phyloP scores from a whole-genome alignment of 2,888 invertebrate species.

The Baronia brevicornis region DNA sequence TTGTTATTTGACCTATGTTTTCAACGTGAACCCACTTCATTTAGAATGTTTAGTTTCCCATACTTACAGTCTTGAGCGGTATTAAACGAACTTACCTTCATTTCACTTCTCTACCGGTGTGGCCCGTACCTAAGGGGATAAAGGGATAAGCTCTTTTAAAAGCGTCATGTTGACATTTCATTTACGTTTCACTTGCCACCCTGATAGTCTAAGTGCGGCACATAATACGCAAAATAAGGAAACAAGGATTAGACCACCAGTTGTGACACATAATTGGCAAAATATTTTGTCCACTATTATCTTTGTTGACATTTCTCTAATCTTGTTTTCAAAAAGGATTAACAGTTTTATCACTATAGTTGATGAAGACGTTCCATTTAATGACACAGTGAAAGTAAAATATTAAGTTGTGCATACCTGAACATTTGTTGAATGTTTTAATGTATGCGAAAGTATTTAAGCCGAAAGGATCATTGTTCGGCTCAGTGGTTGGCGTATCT shows the following conservation, averaged over 20 bases:
- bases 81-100: too few species aligned
- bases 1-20: too few species aligned
- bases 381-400: constrained; percentile 19
- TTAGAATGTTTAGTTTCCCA: too few species aligned
- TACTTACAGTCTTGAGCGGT: too few species aligned
- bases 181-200: constrained; percentile 40
- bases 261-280: constrained; percentile 62
- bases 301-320: constrained; percentile 44
- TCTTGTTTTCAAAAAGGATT: constrained; percentile 40
- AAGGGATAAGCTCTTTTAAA: constrained; percentile 33
- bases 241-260: constrained; percentile 56
- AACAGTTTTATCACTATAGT: constrained; percentile 26
- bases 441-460: too few species aligned
- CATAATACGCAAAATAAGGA: constrained; percentile 29
- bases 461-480: too few species aligned
- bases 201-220: constrained; percentile 49
- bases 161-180: constrained; percentile 63
- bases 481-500: too few species aligned
- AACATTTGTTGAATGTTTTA: constrained; percentile 20
- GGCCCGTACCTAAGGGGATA: too few species aligned
- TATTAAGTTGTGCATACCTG: too few species aligned
- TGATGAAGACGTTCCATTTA: constrained; percentile 21
- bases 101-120: too few species aligned
- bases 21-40: too few species aligned
- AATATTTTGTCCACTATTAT: constrained; percentile 54